Base-by-base conservation (phyloP, 2,113 vertebrate genomes). In the Procavia capensis region DNA sequence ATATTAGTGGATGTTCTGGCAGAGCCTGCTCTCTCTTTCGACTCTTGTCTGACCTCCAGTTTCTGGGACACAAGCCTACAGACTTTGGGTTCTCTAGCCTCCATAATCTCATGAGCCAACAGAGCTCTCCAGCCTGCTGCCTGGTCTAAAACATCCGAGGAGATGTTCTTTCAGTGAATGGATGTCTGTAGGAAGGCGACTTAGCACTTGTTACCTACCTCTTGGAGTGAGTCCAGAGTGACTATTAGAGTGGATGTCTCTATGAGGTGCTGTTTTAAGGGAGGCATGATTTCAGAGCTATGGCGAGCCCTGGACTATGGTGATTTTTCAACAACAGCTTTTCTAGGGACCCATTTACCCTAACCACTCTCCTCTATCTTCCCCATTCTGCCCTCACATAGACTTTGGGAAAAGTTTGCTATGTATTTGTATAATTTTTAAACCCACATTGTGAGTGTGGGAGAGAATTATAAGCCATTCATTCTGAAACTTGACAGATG, bases 341-440 rank as follows among this genome's bases (percentile, higher is more conserved):
- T 45, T 34, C 22, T n/a, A 43, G 45, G 50, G 17, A 34, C 27
- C 27, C 1, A 0, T n/a, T 81, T 39, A 43, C 24, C 31, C 29
- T 3, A 17, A 5, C 0, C 5, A 4, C 6, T 61, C 5, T 45
- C 10, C 59, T 25, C 31, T 2, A 29, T 6, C 19, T 54, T 41
- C 47, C 29, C 31, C 4, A 61, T 4, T 16, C 47, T 5, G 13
- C 16, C 22, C 36, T 64, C 39, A 14, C 1, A 41, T 83, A 13
- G 27, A 63, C 16, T 74, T 61, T 24, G 39, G 50, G 43, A 64
- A 45, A 7, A 1, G 1, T 81, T 82, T 70, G 47, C n/a, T 39
- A 8, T 2, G 2, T 13, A 59, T 72, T 84, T 75, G n/a, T 86
- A 31, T 25, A 68, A 66, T 34, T 78, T 34, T 86, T 66, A 9